Evolutionary conservation across 2,797 vertebrate genomes (phyloP).

Genomic region (Nannoperca australis): DNA sequence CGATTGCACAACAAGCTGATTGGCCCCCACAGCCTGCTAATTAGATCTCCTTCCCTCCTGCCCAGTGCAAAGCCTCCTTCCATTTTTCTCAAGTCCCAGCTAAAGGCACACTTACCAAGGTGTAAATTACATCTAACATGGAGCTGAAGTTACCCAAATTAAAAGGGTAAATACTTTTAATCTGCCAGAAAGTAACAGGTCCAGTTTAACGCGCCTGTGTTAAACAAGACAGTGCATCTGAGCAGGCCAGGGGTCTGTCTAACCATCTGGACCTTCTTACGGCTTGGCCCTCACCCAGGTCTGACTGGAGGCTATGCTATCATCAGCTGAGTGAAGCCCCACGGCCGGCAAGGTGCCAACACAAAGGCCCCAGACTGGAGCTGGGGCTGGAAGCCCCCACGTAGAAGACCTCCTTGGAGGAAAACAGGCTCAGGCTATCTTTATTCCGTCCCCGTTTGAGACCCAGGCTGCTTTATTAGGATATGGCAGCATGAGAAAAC

Average conservation of each 20-base stretch:
- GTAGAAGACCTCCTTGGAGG: constrained; percentile 74
- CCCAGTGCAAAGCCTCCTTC: constrained; percentile 46
- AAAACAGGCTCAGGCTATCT: constrained; percentile 66
- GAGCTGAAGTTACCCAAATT: constrained; percentile 64
- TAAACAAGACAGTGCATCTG: constrained; percentile 67
- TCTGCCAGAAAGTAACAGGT: constrained; percentile 73
- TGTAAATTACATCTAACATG: constrained; percentile 68
- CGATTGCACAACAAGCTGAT: constrained; percentile 74
- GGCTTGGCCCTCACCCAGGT: constrained; percentile 78
- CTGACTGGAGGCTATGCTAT: constrained; percentile 77
- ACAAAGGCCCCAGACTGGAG: constrained; percentile 74
- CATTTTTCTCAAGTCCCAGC: constrained; percentile 52
- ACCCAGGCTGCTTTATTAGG: constrained; percentile 60
- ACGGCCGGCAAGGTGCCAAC: constrained; percentile 74
- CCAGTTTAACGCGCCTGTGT: constrained; percentile 58
- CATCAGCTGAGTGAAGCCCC: constrained; percentile 79
- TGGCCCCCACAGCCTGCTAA: constrained; percentile 69
- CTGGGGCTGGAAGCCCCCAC: constrained; percentile 69
- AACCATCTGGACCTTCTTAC: constrained; percentile 83
- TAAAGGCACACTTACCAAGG: constrained; percentile 65
- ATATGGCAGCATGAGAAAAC: constrained; percentile 74
- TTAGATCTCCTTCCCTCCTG: constrained; percentile 65
- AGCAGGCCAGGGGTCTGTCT: constrained; percentile 64
- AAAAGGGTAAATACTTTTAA: constrained; percentile 73
- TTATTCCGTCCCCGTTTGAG: constrained; percentile 54